Evolutionary conservation across 2,113 vertebrate genomes (phyloP).

Genomic region (Peromyscus polionotus): DNA sequence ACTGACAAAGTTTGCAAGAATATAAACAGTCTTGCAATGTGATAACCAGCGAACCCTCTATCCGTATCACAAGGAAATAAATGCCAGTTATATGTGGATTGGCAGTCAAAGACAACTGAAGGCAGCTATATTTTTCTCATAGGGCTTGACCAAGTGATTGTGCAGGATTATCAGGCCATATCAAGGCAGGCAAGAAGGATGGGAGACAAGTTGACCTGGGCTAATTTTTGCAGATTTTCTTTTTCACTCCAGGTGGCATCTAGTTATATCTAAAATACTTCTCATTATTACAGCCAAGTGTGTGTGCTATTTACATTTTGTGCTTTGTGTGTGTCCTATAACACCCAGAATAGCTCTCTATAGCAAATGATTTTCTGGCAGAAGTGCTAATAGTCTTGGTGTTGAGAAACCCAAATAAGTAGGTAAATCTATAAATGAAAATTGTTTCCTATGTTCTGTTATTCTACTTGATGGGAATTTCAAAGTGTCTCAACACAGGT

Average conservation of each 20-base stretch:
- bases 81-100: neutral
- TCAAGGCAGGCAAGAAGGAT: slow-evolving; percentile 24
- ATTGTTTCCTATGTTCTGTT: neutral
- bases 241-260: neutral
- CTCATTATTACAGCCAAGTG: neutral
- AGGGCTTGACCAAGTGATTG: neutral
- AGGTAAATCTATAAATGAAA: neutral
- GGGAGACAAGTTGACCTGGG: neutral
- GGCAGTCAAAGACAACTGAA: slow-evolving; percentile 25
- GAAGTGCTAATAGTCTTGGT: neutral
- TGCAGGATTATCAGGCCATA: neutral
- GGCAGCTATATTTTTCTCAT: neutral
- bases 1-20: neutral
- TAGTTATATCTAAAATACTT: neutral
- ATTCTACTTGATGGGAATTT: slow-evolving; percentile 9
- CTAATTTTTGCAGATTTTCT: neutral
- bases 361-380: neutral
- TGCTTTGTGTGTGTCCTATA: neutral
- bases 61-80: slow-evolving; percentile 36
- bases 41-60: slow-evolving; percentile 13
- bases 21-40: slow-evolving; percentile 17
- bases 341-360: neutral
- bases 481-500: neutral
- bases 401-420: neutral
- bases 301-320: neutral